Evolutionary conservation across 2,888 invertebrate species (phyloP).

Genomic region (Mongoloraphidia duomilia): DNA sequence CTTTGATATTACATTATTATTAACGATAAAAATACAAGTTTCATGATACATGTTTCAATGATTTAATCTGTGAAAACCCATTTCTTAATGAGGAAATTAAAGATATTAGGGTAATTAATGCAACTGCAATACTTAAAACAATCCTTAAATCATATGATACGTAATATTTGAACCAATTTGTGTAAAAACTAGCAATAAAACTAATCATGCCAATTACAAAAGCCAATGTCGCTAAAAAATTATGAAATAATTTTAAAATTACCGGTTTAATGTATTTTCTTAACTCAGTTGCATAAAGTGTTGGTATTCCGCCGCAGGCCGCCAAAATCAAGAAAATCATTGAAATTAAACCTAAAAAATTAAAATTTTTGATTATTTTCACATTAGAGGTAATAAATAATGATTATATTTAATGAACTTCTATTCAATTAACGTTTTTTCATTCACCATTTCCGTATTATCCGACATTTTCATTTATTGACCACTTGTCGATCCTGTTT

Average conservation of each 20-base stretch:
- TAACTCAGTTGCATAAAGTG: constrained; percentile 36
- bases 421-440: too few species aligned
- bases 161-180: not conserved
- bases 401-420: too few species aligned
- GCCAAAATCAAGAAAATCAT: constrained; percentile 32
- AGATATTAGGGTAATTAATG: not conserved
- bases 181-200: constrained; percentile 18
- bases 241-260: constrained; percentile 35
- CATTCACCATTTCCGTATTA: too few species aligned
- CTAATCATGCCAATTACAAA: constrained; percentile 36
- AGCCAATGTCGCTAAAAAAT: constrained; percentile 36
- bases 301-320: constrained; percentile 33
- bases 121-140: too few species aligned
- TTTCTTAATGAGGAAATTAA: not conserved
- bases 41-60: not conserved
- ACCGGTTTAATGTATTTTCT: constrained; percentile 34
- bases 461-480: too few species aligned
- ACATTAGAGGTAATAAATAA: not conserved
- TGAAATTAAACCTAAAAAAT: constrained; percentile 33
- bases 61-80: not conserved
- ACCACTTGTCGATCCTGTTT: too few species aligned
- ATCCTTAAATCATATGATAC: not conserved
- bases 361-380: not conserved
- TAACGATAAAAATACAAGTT: not conserved
- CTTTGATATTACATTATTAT: too few species aligned